Evolutionary conservation across 2,797 vertebrate species (phyloP).

Genomic region (Acanthis flammea): DNA sequence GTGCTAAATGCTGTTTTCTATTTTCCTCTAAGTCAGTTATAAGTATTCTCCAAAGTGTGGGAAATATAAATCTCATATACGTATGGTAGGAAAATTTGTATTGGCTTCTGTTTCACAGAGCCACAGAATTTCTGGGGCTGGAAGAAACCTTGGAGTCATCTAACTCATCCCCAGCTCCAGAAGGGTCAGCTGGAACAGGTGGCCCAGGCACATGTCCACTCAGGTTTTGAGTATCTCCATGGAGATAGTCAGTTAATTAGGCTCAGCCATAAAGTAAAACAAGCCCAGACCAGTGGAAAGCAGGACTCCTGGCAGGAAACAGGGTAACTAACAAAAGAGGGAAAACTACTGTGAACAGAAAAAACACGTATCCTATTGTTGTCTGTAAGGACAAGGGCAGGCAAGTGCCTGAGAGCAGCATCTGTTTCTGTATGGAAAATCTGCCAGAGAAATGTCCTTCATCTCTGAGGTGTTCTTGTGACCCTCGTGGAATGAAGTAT

Average conservation of each 20-base stretch:
- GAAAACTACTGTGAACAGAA: background rate
- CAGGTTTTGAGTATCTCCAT: background rate
- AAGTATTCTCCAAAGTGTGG: background rate
- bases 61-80: background rate
- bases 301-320: background rate
- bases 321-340: background rate
- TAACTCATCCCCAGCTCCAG: background rate
- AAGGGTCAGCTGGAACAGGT: background rate
- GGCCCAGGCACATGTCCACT: background rate
- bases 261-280: background rate
- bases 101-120: background rate
- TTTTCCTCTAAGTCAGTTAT: constrained; percentile 3
- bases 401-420: background rate
- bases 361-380: background rate
- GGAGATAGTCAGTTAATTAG: background rate
- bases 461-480: background rate
- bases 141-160: background rate
- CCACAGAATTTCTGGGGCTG: background rate
- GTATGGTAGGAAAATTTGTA: background rate
- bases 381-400: background rate
- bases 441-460: background rate
- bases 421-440: background rate
- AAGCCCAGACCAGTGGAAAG: background rate
- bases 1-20: background rate
- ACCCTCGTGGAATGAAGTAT: background rate